These are phyloP conservation scores for Melinaea menophilus DNA, from an alignment of 2,888 invertebrate genomes.

Conservation along the genomic window DNA sequence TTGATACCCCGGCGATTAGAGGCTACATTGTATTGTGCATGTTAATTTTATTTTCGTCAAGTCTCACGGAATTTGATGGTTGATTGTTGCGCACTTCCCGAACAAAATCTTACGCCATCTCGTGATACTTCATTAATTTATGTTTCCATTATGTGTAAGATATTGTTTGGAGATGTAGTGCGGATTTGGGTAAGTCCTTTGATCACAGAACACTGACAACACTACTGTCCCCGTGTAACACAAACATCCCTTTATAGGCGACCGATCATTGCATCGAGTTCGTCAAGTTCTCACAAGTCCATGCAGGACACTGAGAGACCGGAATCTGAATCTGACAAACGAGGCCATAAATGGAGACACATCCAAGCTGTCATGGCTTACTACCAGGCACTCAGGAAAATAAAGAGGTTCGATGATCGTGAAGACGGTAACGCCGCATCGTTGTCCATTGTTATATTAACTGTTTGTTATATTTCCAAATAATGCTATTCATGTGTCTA, in stretches of 20 bases:
- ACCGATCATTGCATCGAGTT: conserved; percentile 73
- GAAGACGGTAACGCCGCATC: conserved; percentile 59
- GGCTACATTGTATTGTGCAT: conserved; percentile 55
- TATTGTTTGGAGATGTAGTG: conserved; percentile 4
- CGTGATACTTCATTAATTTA: too few species aligned
- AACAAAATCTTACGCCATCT: conserved; percentile 20
- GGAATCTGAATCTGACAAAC: conserved; percentile 67
- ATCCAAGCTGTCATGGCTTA: conserved; percentile 93
- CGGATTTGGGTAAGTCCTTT: conserved; percentile 14
- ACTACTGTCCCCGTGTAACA: conserved; percentile 54
- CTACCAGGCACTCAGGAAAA: conserved; percentile 92
- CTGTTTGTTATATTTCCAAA: conserved; percentile 68
- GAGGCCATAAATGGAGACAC: conserved; percentile 89
- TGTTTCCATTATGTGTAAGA: too few species aligned
- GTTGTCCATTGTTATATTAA: conserved; percentile 57
- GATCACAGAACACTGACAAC: conserved; percentile 26
- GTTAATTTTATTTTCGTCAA: conserved; percentile 50
- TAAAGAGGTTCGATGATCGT: conserved; percentile 86
- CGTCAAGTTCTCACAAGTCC: conserved; percentile 71
- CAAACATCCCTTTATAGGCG: conserved; percentile 72
- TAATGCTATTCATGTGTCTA: conserved; percentile 67
- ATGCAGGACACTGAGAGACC: conserved; percentile 64
- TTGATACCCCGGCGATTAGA: conserved; percentile 35
- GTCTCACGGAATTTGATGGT: conserved; percentile 38
- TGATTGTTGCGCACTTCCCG: conserved; percentile 29